Evolutionary conservation across 2,888 invertebrate genomes (phyloP).

Genomic region (Selenia dentaria): DNA sequence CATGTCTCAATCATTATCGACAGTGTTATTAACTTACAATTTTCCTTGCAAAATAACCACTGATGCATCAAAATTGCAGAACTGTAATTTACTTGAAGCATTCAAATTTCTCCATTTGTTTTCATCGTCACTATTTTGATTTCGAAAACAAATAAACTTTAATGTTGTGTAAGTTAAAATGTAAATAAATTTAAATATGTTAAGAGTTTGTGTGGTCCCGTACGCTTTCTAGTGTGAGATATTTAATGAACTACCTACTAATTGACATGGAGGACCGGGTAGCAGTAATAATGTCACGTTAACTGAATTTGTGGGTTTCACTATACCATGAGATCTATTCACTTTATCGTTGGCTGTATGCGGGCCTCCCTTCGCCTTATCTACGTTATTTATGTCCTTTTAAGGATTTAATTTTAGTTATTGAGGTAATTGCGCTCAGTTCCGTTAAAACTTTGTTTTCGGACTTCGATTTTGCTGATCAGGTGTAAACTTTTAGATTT

Average conservation of each 20-base stretch:
- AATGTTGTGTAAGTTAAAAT: slow-evolving; percentile 28
- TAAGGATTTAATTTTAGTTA: slow-evolving; percentile 23
- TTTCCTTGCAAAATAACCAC: slow-evolving; percentile 19
- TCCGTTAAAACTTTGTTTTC: slow-evolving; percentile 4
- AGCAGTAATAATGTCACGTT: slow-evolving; percentile 54
- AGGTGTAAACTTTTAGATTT: neutral
- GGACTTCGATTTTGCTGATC: slow-evolving; percentile 1
- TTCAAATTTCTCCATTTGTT: slow-evolving; percentile 13
- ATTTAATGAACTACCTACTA: slow-evolving; percentile 55
- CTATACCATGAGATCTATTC: slow-evolving; percentile 44
- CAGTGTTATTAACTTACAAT: slow-evolving; percentile 1
- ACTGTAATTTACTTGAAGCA: slow-evolving; percentile 18
- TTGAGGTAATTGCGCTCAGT: slow-evolving; percentile 8
- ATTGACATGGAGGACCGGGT: slow-evolving; percentile 57
- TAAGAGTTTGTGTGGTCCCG: slow-evolving; percentile 41
- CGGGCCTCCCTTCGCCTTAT: slow-evolving; percentile 39
- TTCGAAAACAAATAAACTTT: slow-evolving; percentile 28
- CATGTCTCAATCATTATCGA: slow-evolving; percentile 12
- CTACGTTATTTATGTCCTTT: slow-evolving; percentile 32
- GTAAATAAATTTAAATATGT: slow-evolving; percentile 36
- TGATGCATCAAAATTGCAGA: slow-evolving; percentile 24
- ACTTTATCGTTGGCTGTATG: slow-evolving; percentile 44
- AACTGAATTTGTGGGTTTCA: slow-evolving; percentile 57
- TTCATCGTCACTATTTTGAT: slow-evolving; percentile 20
- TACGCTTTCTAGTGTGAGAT: slow-evolving; percentile 29